Conservation (phyloP, 2,797 vertebrate genomes). For the Muraenolepis orangiensis region DNA sequence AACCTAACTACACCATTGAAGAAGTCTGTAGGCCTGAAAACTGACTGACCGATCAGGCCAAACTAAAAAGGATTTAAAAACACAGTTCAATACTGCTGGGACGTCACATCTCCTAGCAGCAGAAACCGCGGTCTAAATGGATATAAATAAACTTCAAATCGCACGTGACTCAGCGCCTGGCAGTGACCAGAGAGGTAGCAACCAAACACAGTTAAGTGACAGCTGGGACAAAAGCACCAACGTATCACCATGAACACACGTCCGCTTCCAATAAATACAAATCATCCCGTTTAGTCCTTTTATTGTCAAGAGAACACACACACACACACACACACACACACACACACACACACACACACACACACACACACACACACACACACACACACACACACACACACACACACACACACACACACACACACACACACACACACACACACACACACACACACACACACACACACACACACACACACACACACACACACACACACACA, state of each 20-base stretch:
- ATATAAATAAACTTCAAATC: too few relatives aligned
- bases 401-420: neutral
- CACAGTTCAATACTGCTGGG: too few relatives aligned
- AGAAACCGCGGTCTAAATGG: too few relatives aligned
- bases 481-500: conserved; percentile 6
- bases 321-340: neutral
- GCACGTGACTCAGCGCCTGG: too few relatives aligned
- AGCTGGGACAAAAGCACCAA: neutral
- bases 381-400: conserved; percentile 3
- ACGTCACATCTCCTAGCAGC: too few relatives aligned
- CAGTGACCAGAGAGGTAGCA: too few relatives aligned
- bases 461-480: neutral
- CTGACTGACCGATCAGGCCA: too few relatives aligned
- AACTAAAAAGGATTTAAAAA: too few relatives aligned
- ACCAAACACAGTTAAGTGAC: too few relatives aligned
- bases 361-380: neutral
- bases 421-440: neutral
- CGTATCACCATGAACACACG: too few relatives aligned
- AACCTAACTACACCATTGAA: too few relatives aligned
- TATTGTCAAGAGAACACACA: neutral
- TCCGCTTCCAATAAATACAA: neutral
- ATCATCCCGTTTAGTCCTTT: conserved; percentile 1
- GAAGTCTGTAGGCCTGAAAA: too few relatives aligned
- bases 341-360: neutral
- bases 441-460: conserved; percentile 4